A percentile compares a stretch with the other conserved stretches of the same genome.
Conservation (phyloP, 2,888 invertebrate species). For the Chrysina gloriosa region DNA sequence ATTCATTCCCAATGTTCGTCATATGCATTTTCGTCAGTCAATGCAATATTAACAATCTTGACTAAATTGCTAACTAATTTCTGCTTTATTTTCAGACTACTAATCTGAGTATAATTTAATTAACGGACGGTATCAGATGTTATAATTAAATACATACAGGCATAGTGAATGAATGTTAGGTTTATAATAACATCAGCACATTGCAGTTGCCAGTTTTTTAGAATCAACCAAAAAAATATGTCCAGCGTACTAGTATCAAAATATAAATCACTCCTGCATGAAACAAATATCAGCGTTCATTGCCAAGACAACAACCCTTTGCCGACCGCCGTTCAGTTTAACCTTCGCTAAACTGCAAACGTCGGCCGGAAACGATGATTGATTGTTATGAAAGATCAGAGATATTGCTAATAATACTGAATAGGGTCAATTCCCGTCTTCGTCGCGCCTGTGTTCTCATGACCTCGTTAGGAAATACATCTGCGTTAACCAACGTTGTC, state of each 20-base stretch:
- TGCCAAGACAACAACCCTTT: constrained; percentile 48
- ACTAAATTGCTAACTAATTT: too few species aligned
- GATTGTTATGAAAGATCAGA: constrained; percentile 49
- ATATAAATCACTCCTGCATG: constrained; percentile 44
- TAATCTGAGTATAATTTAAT: too few species aligned
- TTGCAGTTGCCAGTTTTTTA: too few species aligned
- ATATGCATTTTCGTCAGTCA: too few species aligned
- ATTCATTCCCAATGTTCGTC: too few species aligned
- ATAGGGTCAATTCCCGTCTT: constrained; percentile 16
- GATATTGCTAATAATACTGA: constrained; percentile 43
- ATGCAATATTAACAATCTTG: too few species aligned
- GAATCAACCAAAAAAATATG: constrained; percentile 42
- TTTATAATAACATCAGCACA: too few species aligned
- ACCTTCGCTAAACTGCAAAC: constrained; percentile 50
- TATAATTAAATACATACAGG: too few species aligned
- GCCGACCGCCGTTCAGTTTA: constrained; percentile 51
- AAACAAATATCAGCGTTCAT: constrained; percentile 47
- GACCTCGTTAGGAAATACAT: constrained; percentile 8
- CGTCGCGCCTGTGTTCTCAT: neutral
- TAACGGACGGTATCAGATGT: too few species aligned
- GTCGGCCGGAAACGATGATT: constrained; percentile 51
- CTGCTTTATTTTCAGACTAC: too few species aligned
- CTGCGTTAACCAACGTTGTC: neutral
- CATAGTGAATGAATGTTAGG: too few species aligned
- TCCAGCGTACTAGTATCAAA: constrained; percentile 20